Evolutionary conservation across 2,888 invertebrate genomes (phyloP), one percentile per base, ranked within the genome.

Genomic region (Eremobia ochroleuca): DNA sequence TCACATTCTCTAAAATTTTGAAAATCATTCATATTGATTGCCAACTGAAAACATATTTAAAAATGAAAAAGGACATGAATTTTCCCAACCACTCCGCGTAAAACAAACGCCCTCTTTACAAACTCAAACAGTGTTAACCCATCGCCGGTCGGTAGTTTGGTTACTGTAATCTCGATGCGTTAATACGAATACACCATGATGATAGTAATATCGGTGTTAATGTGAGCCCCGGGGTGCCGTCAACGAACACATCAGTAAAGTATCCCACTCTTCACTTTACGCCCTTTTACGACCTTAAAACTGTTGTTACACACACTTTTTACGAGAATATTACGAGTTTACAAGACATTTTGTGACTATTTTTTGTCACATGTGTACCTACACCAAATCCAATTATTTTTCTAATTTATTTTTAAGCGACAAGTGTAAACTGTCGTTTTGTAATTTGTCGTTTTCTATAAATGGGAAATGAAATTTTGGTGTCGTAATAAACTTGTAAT

Each of bases 191-290:
- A 88, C 73, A 85, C 76, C 65, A 77, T 77, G 83, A 88, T 89
- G 89, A 87, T 85, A 85, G 83, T 90, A 88, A 88, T 88, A 88
- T 85, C 81, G 83, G 89, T 86, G 85, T 88, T 91, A 91, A 90
- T 91, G 82, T 67, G 72, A 77, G 81, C 89, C 84, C 86, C 88
- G 76, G 90, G 92, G 91, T 69, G 91, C 90, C 88, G 87, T 92
- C 92, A 88, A 61, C 89, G 81, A 68, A 61, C 34, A 64, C 66
- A 81, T 88, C 72, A 77, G 85, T 82, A 82, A 79, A 81, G 74
- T 79, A 83, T 79, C 71, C 79, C 31, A 74, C 73, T 77, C 75
- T 80, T 76, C 78, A 89, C 72, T 81, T 79, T 66, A 85, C 70
- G 66, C 76, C 34, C 64, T 76, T 78, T 85, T 83, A 78, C 79